Conservation (phyloP, 2,797 vertebrate genomes). For the Molossus alvarezi region DNA sequence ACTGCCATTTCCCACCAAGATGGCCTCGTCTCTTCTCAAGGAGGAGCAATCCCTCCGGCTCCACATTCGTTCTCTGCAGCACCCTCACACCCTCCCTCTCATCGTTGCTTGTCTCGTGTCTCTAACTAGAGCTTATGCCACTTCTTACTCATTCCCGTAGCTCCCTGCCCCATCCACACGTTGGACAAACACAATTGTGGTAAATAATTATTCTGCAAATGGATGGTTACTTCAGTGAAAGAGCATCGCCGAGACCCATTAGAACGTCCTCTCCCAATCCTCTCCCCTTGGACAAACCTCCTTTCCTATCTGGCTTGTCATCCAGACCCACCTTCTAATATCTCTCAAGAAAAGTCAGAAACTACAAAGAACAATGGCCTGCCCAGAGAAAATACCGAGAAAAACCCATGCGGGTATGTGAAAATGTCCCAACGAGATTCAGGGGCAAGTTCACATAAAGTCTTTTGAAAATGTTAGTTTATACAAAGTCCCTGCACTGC, state of each 20-base stretch:
- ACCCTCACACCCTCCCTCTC: neutral
- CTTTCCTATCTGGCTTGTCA: neutral
- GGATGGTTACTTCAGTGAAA: neutral
- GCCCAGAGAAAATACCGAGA: neutral
- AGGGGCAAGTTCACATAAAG: neutral
- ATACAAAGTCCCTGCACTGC: neutral
- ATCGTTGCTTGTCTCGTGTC: fast-evolving
- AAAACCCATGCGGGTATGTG: neutral
- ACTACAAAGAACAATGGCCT: neutral
- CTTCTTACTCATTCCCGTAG: neutral
- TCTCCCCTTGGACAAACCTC: neutral
- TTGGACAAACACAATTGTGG: neutral
- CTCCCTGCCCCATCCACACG: neutral
- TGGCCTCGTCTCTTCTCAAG: neutral
- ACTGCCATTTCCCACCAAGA: neutral
- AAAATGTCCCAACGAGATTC: neutral
- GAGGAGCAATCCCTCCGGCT: fast-evolving
- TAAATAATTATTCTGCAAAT: neutral
- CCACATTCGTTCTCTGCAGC: neutral
- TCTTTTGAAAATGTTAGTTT: slow-evolving; percentile 26
- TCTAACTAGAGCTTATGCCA: neutral
- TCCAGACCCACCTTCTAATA: neutral
- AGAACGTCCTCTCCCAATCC: neutral
- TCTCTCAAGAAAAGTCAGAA: neutral
- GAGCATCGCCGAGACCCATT: neutral